Evolutionary conservation across 2,888 invertebrate genomes (phyloP).

Genomic region (Drosophila paracracens): DNA sequence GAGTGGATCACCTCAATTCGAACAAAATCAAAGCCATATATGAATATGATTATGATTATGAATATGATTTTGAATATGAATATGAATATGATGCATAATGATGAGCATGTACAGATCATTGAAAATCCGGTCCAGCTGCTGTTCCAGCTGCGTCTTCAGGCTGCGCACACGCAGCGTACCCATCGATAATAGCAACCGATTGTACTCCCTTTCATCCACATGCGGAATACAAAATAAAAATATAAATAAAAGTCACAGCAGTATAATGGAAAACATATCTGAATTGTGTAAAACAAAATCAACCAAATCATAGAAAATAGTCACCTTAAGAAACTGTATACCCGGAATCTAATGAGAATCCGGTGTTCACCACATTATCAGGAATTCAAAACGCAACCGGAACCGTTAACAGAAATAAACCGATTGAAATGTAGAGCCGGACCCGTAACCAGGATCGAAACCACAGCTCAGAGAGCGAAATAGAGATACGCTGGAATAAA

Average conservation of each 20-base stretch:
- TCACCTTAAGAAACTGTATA: background rate
- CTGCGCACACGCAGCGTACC: constrained; percentile 65
- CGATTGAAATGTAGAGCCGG: background rate
- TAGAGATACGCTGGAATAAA: background rate
- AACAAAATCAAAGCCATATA: background rate
- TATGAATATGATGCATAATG: no score
- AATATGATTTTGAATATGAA: no score
- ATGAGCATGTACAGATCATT: constrained; percentile 42
- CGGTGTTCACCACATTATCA: background rate
- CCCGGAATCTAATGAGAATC: background rate
- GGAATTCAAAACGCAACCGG: background rate
- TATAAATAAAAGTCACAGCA: no score
- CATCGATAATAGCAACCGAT: constrained; percentile 61
- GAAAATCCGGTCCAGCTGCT: constrained; percentile 60
- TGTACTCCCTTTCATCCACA: constrained; percentile 46
- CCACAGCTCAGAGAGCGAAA: background rate
- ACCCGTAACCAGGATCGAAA: background rate
- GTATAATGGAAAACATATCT: no score
- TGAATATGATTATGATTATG: background rate
- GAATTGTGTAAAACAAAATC: no score
- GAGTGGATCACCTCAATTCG: background rate
- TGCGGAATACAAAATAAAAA: no score
- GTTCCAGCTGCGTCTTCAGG: constrained; percentile 53
- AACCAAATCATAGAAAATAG: background rate
- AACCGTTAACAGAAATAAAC: background rate